Percentiles rank a stretch among this genome's conserved stretches.
Conservation (phyloP, 2,888 invertebrate species). For the Argyresthia goedartella region DNA sequence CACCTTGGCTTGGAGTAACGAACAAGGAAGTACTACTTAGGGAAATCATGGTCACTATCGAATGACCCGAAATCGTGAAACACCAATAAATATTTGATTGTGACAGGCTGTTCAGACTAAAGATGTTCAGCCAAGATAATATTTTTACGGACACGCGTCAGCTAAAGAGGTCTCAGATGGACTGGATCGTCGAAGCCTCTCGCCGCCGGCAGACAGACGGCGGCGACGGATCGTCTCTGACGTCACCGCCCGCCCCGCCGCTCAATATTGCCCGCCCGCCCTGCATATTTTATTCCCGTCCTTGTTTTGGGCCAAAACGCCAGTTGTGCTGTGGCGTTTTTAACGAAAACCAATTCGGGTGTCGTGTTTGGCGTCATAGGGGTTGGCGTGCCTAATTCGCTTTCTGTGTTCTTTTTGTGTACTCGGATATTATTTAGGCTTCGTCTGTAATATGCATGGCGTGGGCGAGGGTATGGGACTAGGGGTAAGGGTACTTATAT, state of each 20-base stretch:
- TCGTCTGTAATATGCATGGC: neutral
- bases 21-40: no score
- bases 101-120: no score
- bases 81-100: no score
- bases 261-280: conserved; percentile 25
- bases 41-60: no score
- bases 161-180: conserved; percentile 39
- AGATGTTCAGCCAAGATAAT: no score
- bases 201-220: neutral
- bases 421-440: neutral
- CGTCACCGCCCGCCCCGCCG: conserved; percentile 33
- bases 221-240: conserved; percentile 50
- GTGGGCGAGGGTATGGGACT: conserved; percentile 7
- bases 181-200: conserved; percentile 19
- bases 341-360: conserved; percentile 7
- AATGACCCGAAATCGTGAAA: no score
- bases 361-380: neutral
- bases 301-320: conserved; percentile 36
- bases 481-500: no score
- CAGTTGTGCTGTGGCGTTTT: conserved; percentile 21
- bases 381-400: conserved; percentile 11
- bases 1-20: no score
- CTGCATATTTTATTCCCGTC: conserved; percentile 46
- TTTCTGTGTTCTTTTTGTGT: conserved; percentile 16
- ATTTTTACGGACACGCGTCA: conserved; percentile 24